phyloP scores from a whole-genome alignment of 2,888 invertebrate species.

The Acanthosepion pharaonis region DNA sequence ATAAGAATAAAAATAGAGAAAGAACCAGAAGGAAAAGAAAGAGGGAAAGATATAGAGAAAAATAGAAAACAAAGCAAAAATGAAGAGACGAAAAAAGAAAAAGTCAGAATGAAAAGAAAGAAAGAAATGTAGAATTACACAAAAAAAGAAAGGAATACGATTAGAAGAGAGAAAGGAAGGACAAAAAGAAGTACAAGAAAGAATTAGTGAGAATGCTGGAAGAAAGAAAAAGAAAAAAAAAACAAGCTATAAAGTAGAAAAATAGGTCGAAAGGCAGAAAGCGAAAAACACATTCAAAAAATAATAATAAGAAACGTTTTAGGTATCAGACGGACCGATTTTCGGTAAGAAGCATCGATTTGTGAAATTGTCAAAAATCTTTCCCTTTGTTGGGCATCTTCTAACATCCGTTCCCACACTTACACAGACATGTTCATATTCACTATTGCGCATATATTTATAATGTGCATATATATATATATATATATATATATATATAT shows the following conservation, averaged over 20 bases:
- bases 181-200: neutral
- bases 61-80: neutral
- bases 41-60: neutral
- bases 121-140: no score
- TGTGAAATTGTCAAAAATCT: slow-evolving; percentile 33
- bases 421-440: neutral
- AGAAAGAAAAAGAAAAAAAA: neutral
- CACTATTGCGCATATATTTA: neutral
- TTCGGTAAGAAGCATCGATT: slow-evolving; percentile 33
- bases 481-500: neutral
- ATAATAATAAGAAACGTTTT: neutral
- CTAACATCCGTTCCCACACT: neutral
- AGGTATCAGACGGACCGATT: neutral
- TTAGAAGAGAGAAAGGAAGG: no score
- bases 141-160: no score
- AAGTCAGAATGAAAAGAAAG: no score
- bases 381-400: neutral
- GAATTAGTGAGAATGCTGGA: neutral
- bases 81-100: no score
- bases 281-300: neutral
- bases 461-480: neutral
- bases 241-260: neutral
- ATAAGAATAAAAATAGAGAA: neutral
- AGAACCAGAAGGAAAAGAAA: neutral
- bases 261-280: neutral